Base-by-base conservation (phyloP, 2,888 invertebrate genomes). In the Sinelater perroti region DNA sequence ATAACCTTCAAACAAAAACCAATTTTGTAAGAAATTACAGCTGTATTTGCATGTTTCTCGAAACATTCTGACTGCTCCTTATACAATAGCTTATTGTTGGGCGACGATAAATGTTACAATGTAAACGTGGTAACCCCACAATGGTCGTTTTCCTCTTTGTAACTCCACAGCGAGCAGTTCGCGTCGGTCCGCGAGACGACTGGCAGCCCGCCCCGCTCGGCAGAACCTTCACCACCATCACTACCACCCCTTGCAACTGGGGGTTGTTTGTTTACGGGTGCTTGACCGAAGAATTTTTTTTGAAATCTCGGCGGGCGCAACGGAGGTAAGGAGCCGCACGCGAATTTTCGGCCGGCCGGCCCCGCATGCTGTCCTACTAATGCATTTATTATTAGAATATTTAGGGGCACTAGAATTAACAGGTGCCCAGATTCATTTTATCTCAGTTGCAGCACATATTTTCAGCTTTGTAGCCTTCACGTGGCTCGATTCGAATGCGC, bases 61-160 rank as follows among this genome's bases (percentile, higher is more conserved):
- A n/a, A n/a, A n/a, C n/a, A n/a, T n/a, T n/a, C n/a, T n/a, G n/a
- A n/a, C n/a, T n/a, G n/a, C n/a, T n/a, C n/a, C n/a, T n/a, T n/a
- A n/a, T n/a, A n/a, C n/a, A n/a, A n/a, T n/a, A n/a, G n/a, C n/a
- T n/a, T n/a, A n/a, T n/a, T n/a, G n/a, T n/a, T n/a, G n/a, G n/a
- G n/a, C n/a, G n/a, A n/a, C n/a, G n/a, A 16, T 33, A 14, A 33
- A 40, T 26, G 17, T 14, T 33, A 2, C 33, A 11, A 47, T 47
- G 11, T 47, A 47, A 47, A 47, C 47, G 20, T 20, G 28, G n/a
- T 33, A 33, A 33, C 2, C 3, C 21, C 1, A 47, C 31, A 33
- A 47, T 47, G 20, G 33, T 33, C 3, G 13, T 47, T 47, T 44
- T 44, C 44, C 44, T 40, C 24, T 40, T 21, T 14, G n/a, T 24